Evolutionary conservation across 2,113 vertebrate genomes (phyloP).

Genomic region (Nicator chloris): DNA sequence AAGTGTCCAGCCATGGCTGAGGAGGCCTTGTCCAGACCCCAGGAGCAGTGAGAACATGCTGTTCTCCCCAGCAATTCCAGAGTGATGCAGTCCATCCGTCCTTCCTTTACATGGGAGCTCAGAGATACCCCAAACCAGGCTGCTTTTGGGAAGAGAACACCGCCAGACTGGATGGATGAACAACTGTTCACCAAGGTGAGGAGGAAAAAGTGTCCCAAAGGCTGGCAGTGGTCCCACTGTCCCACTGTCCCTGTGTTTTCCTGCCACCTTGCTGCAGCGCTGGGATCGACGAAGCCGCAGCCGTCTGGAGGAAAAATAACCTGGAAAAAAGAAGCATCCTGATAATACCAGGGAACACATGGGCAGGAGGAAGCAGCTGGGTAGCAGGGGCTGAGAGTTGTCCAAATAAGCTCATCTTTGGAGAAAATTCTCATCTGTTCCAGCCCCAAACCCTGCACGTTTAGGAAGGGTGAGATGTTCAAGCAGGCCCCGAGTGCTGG

Average conservation of each 20-base stretch:
- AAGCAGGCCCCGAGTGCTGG: background rate
- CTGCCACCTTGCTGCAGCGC: slow-evolving; percentile 20
- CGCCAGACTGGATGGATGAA: accelerated
- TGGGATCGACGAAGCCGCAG: background rate
- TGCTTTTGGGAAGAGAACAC: background rate
- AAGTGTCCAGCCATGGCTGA: background rate
- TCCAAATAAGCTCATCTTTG: background rate
- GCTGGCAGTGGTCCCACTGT: background rate
- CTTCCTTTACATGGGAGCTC: background rate
- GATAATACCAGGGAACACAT: accelerated
- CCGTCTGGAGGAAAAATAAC: background rate
- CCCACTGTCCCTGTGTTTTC: background rate
- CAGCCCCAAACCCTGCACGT: background rate
- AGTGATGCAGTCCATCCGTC: background rate
- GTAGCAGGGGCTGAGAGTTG: background rate
- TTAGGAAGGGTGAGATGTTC: background rate
- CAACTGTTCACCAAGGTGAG: background rate
- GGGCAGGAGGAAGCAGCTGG: background rate
- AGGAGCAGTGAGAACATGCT: background rate
- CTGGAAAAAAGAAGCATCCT: background rate
- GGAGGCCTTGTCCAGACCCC: background rate
- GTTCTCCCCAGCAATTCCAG: background rate
- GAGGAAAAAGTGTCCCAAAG: background rate
- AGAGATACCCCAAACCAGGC: background rate
- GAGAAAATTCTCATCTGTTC: background rate